Evolutionary conservation across 2,888 invertebrate species (phyloP).

Genomic region (Drosophila sordidapex): DNA sequence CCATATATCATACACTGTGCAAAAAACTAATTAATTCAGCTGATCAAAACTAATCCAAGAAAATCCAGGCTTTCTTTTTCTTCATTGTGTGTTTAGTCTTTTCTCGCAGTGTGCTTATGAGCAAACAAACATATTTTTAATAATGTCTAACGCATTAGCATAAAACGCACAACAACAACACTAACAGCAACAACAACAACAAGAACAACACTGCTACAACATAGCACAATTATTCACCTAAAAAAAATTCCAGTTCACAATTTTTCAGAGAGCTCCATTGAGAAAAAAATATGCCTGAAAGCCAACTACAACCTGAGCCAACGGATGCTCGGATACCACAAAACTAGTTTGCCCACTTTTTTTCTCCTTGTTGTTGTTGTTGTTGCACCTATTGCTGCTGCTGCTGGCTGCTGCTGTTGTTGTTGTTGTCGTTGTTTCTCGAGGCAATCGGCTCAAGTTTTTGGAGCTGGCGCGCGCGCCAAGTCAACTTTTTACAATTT

Average conservation of each 20-base stretch:
- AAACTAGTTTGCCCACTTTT: conserved; percentile 83
- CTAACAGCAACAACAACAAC: conserved; percentile 3
- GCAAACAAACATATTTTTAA: conserved; percentile 51
- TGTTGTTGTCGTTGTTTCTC: conserved; percentile 44
- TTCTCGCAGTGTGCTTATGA: conserved; percentile 37
- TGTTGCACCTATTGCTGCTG: conserved; percentile 42
- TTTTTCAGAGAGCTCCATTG: conserved; percentile 65
- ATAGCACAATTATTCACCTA: conserved; percentile 69
- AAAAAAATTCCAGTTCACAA: conserved; percentile 70
- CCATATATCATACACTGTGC: conserved; percentile 34
- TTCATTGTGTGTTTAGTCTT: not conserved
- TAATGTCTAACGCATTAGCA: conserved; percentile 52
- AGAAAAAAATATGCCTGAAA: conserved; percentile 62
- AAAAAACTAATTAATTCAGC: conserved; percentile 4
- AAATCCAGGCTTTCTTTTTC: not conserved
- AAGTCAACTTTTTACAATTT: conserved; percentile 68
- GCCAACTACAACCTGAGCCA: conserved; percentile 68
- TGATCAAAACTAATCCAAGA: not conserved
- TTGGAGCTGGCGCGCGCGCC: conserved; percentile 71
- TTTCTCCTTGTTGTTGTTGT: conserved; percentile 34
- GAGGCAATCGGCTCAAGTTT: conserved; percentile 58
- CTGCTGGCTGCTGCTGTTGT: conserved; percentile 28
- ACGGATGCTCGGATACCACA: conserved; percentile 79
- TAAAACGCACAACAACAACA: conserved; percentile 54
- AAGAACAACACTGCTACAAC: conserved; percentile 47